Base-by-base conservation (phyloP, 2,888 invertebrate species). In the Andrena flavipes region DNA sequence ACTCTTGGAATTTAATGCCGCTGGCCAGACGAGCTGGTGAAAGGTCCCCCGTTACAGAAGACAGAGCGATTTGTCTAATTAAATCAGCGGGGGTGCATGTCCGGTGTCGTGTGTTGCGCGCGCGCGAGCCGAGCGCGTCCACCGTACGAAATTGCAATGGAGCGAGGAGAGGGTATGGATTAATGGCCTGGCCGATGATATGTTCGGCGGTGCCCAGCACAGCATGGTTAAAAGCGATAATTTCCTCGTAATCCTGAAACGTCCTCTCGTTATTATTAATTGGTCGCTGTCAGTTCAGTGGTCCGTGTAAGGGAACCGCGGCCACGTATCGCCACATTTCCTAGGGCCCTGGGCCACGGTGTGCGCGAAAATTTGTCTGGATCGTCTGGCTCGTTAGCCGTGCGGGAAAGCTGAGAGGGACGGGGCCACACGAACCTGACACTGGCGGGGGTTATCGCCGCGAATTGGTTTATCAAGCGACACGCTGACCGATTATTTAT, bases 231-330 rank as follows among this genome's bases (percentile, higher is more conserved):
- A 91, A 91, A 92, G 88, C 90, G 90, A 92, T 91, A 91, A 92
- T 92, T 92, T 92, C 91, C 76, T 88, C 90, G 87, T 91, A 91
- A 92, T 91, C 88, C 89, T 85, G 89, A 87, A 90, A 91, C 90
- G 89, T 88, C 87, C 89, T 87, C 90, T 90, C 90, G 91, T 91
- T 91, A 91, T 91, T 92, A 92, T 91, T 91, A 91, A 91, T 91
- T 92, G 90, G 90, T 84, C 85, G 86, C 87, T 86, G 84, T 81
- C 83, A 82, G 84, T 59, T 65, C 82, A 72, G 62, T 67, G 80
- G 84, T 29, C 81, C 88, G 84, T 80, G 84, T 84, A 76, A 80
- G 84, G 69, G 67, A 29, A 59, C 62, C n/a, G 69, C 35, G 42
- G 35, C 68, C 54, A 60, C 64, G 78, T 67, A 75, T 72, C 68